Conservation (phyloP, 2,797 vertebrate species). For the Chloroceryle amazona region DNA sequence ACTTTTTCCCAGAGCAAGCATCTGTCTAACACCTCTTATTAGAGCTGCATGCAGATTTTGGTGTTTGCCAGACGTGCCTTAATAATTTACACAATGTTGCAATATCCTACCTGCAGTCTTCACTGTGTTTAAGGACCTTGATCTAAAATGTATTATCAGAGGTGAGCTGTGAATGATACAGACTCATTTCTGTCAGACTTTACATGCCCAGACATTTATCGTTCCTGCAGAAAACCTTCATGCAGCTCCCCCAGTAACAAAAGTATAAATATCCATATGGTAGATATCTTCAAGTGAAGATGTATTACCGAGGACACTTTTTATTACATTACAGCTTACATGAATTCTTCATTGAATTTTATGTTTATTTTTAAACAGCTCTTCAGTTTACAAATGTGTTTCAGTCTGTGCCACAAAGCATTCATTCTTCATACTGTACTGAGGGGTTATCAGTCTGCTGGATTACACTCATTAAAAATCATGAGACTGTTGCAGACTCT, state of each 20-base stretch:
- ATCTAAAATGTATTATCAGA: not conserved
- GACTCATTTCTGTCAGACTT: not conserved
- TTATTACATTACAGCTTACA: not conserved
- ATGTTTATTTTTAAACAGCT: not conserved
- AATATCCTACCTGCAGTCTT: not conserved
- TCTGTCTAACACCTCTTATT: not conserved
- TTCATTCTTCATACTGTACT: not conserved
- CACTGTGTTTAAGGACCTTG: not conserved
- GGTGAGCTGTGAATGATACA: not conserved
- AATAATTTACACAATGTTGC: not conserved
- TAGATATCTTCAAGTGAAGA: not conserved
- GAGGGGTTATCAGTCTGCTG: not conserved
- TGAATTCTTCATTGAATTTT: not conserved
- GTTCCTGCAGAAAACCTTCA: not conserved
- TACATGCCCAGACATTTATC: not conserved
- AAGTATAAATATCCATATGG: not conserved
- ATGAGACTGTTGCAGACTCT: not conserved
- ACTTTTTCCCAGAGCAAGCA: not conserved
- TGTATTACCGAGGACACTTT: not conserved
- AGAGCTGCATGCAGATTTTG: not conserved
- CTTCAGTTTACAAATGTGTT: not conserved
- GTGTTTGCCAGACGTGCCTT: not conserved
- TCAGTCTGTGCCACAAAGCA: not conserved
- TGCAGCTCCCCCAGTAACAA: not conserved
- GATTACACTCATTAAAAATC: not conserved